Evolutionary conservation across 2,888 invertebrate species (phyloP).

Genomic region (Drosophila barbarae): DNA sequence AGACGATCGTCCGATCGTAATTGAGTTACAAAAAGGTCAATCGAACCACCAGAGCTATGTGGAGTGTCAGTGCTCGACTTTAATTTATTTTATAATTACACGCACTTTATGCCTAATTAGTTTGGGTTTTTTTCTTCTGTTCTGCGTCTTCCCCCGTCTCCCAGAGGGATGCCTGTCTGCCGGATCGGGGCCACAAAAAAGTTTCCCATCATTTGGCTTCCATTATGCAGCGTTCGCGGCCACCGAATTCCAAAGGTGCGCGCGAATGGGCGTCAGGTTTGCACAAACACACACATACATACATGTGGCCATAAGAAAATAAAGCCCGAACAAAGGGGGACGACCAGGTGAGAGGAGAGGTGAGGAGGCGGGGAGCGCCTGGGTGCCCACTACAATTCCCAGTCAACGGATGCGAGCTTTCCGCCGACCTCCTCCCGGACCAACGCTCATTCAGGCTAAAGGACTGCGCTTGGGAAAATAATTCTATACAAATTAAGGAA

Average conservation of each 20-base stretch:
- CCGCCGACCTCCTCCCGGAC: conserved; percentile 26
- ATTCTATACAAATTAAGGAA: no score
- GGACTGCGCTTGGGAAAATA: conserved; percentile 4
- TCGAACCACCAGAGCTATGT: conserved; percentile 37
- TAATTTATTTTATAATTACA: conserved; percentile 63
- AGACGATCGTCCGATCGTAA: conserved; percentile 49
- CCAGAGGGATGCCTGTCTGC: conserved; percentile 39
- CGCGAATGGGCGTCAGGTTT: conserved; percentile 58
- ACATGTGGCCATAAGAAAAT: conserved; percentile 8
- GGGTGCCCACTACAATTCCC: conserved; percentile 65
- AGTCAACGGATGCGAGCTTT: conserved; percentile 59
- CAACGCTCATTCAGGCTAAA: conserved; percentile 44
- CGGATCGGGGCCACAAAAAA: conserved; percentile 58
- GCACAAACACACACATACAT: conserved; percentile 18
- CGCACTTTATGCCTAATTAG: conserved; percentile 68
- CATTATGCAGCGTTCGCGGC: conserved; percentile 72
- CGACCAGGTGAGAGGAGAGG: conserved; percentile 6
- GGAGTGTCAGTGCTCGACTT: conserved; percentile 54
- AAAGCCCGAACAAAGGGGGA: conserved; percentile 28
- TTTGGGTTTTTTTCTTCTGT: conserved; percentile 50
- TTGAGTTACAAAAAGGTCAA: conserved; percentile 75
- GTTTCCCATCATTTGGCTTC: conserved; percentile 75
- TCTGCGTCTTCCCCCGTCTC: conserved; percentile 8
- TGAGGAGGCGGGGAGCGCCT: conserved; percentile 48
- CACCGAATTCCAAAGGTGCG: conserved; percentile 73